Evolutionary conservation across 2,797 vertebrate genomes (phyloP).

Genomic region (Hippocampus kuda): DNA sequence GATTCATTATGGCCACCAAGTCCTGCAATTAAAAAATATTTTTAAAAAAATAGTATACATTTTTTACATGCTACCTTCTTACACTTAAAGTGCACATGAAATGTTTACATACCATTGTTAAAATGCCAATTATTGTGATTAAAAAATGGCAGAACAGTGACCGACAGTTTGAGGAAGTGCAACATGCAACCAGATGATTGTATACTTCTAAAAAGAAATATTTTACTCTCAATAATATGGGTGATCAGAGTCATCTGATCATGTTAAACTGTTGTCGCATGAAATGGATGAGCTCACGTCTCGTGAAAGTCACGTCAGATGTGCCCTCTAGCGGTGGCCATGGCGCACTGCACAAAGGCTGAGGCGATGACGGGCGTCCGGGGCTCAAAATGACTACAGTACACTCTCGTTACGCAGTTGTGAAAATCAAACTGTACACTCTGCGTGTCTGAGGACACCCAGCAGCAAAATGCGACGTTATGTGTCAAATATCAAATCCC

Average conservation of each 20-base stretch:
- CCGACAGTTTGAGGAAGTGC: too few relatives aligned
- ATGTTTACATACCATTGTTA: too few relatives aligned
- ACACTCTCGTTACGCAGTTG: background rate
- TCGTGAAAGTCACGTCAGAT: background rate
- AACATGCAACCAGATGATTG: too few relatives aligned
- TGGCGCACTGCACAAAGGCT: conserved; percentile 13
- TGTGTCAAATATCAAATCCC: background rate
- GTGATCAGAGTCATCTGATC: too few relatives aligned
- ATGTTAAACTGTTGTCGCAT: too few relatives aligned
- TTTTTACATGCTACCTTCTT: background rate
- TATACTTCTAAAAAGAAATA: too few relatives aligned
- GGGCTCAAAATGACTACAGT: background rate
- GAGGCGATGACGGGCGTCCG: background rate
- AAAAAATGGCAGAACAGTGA: too few relatives aligned
- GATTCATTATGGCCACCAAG: conserved; percentile 82
- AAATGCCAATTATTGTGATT: too few relatives aligned
- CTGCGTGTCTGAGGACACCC: background rate
- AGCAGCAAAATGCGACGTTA: background rate
- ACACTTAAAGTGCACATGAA: too few relatives aligned
- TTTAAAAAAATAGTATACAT: background rate
- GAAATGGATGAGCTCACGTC: too few relatives aligned
- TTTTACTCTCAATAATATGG: too few relatives aligned
- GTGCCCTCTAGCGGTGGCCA: conserved; percentile 24
- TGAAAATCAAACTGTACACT: background rate
- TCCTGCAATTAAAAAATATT: conserved; percentile 28